Evolutionary conservation across 2,797 vertebrate genomes (phyloP).

Genomic region (Epinephelus malabaricus): DNA sequence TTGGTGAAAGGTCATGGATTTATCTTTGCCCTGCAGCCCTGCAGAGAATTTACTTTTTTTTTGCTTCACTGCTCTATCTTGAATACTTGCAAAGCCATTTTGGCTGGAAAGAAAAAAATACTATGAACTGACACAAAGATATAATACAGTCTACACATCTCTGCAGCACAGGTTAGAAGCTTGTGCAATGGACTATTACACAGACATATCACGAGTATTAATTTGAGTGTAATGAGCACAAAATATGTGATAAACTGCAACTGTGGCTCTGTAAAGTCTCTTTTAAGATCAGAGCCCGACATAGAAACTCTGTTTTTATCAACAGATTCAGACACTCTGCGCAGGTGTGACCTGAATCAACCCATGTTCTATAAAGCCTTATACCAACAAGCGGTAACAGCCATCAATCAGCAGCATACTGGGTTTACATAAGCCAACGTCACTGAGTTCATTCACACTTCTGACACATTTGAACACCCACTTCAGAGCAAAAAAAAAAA

Average conservation of each 20-base stretch:
- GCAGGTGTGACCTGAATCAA: slow-evolving; percentile 21
- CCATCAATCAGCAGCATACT: slow-evolving; percentile 25
- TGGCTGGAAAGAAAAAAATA: slow-evolving; percentile 25
- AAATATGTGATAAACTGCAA: slow-evolving; percentile 24
- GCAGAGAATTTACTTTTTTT: slow-evolving; percentile 30
- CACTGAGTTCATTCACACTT: slow-evolving; percentile 59
- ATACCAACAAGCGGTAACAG: slow-evolving; percentile 17
- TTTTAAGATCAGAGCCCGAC: slow-evolving; percentile 17
- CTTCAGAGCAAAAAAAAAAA: slow-evolving; percentile 28
- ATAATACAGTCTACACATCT: slow-evolving; percentile 7
- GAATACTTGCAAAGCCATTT: slow-evolving; percentile 40
- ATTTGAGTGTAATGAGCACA: slow-evolving; percentile 22
- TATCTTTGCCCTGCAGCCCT: slow-evolving; percentile 60
- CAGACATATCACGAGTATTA: slow-evolving; percentile 5
- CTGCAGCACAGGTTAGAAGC: slow-evolving; percentile 14
- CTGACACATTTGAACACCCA: slow-evolving; percentile 58
- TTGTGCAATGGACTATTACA: slow-evolving; percentile 3
- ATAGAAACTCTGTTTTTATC: slow-evolving; percentile 1
- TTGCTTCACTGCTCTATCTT: slow-evolving; percentile 53
- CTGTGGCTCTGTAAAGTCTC: not conserved
- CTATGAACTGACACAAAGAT: slow-evolving; percentile 13
- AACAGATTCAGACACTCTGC: slow-evolving; percentile 1
- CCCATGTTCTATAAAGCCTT: not conserved
- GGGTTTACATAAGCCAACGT: slow-evolving; percentile 54
- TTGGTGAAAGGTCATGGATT: slow-evolving; percentile 72